Evolutionary conservation across 2,888 invertebrate genomes (phyloP).

Genomic region (Cerceris ruficornis): DNA sequence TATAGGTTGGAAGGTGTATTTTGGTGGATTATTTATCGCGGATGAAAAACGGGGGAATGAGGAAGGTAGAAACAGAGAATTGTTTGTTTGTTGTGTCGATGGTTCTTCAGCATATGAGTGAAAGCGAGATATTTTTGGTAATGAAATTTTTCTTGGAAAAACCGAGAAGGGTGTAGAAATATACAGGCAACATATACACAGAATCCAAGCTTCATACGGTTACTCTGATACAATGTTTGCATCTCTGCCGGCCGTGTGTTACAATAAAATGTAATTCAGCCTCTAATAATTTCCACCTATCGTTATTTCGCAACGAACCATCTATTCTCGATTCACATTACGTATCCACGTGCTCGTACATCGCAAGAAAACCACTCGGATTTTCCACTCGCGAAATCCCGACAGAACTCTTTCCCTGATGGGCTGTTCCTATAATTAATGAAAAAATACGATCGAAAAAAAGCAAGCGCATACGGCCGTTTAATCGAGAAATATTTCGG

Average conservation of each 20-base stretch:
- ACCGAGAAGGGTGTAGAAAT: neutral
- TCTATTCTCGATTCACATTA: neutral
- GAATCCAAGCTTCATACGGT: neutral
- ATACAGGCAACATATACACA: neutral
- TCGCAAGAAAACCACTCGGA: neutral
- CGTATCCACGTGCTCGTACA: neutral
- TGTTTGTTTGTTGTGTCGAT: too few relatives aligned
- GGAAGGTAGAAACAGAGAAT: too few relatives aligned
- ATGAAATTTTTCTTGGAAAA: too few relatives aligned
- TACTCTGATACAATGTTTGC: slow-evolving; percentile 1
- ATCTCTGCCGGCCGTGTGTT: neutral
- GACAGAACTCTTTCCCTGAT: neutral
- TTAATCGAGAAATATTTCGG: neutral
- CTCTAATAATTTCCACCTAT: neutral
- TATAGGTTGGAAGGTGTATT: too few relatives aligned
- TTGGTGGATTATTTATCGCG: too few relatives aligned
- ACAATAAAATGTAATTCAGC: neutral
- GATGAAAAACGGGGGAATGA: too few relatives aligned
- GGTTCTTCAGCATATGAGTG: too few relatives aligned
- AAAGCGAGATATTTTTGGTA: too few relatives aligned
- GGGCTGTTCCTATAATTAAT: neutral
- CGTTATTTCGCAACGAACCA: neutral
- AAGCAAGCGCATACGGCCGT: neutral
- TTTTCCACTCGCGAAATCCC: neutral
- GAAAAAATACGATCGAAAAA: neutral